Percentiles rank a stretch among this genome's conserved stretches.
Evolutionary conservation across 2,888 invertebrate genomes (phyloP).

Genomic region (Mongoloraphidia duomilia): DNA sequence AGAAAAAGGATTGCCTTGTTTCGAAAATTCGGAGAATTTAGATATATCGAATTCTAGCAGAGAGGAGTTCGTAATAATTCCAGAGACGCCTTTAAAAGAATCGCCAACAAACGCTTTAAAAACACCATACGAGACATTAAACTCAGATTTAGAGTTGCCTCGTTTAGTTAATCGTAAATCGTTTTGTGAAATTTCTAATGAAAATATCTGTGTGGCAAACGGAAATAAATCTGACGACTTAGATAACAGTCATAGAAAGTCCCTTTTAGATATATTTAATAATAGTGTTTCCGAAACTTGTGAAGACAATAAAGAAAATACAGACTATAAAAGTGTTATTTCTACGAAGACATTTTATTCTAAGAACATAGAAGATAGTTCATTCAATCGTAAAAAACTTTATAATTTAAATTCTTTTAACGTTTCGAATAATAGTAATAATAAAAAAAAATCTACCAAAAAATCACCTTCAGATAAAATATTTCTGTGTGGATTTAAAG

Average conservation of each 20-base stretch:
- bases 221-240: too few relatives aligned
- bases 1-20: too few relatives aligned
- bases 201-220: not conserved
- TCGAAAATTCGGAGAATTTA: not conserved
- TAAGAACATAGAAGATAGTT: too few relatives aligned
- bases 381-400: too few relatives aligned
- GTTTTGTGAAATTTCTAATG: constrained; percentile 18
- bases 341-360: too few relatives aligned
- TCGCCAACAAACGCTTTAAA: constrained; percentile 23
- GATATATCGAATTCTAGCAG: constrained; percentile 2
- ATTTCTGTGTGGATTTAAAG: constrained; percentile 25
- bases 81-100: constrained; percentile 19
- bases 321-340: too few relatives aligned
- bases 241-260: too few relatives aligned
- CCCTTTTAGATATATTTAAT: too few relatives aligned
- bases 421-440: not conserved
- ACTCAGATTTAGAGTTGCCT: constrained; percentile 20
- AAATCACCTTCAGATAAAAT: constrained; percentile 4
- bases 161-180: constrained; percentile 23
- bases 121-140: constrained; percentile 27
- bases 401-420: too few relatives aligned
- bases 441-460: constrained; percentile 9
- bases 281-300: too few relatives aligned
- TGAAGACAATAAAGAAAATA: too few relatives aligned
- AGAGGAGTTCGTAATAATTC: constrained; percentile 5